phyloP scores from a whole-genome alignment of 2,113 vertebrate genomes.

The Mesembrinibis cayennensis region DNA sequence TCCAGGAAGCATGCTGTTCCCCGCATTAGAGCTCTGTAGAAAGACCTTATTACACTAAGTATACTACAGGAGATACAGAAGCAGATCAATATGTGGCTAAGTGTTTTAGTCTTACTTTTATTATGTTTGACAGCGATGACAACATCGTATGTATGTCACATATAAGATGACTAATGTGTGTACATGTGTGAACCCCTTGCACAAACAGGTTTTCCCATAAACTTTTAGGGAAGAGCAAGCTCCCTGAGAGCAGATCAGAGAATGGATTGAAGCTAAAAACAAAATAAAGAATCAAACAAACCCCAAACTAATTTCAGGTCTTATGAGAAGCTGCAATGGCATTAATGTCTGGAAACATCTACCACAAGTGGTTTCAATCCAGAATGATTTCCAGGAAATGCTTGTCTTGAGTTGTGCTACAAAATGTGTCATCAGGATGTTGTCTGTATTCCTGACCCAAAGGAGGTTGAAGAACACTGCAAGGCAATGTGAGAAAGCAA shows the following conservation, averaged over 20 bases:
- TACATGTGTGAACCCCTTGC: background rate
- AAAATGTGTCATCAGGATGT: slow-evolving; percentile 36
- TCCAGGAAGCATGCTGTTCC: slow-evolving; percentile 43
- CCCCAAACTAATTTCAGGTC: slow-evolving; percentile 2
- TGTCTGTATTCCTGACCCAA: background rate
- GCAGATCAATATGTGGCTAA: slow-evolving; percentile 60
- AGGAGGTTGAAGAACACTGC: background rate
- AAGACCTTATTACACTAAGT: background rate
- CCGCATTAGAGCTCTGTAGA: background rate
- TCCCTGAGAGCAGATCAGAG: slow-evolving; percentile 36
- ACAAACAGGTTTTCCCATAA: slow-evolving; percentile 34
- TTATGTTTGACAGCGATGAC: slow-evolving; percentile 63
- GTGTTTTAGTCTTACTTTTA: slow-evolving; percentile 65
- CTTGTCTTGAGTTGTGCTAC: background rate
- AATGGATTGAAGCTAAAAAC: background rate
- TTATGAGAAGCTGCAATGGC: background rate
- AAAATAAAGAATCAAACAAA: background rate
- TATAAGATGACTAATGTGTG: slow-evolving; percentile 52
- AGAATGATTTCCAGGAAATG: slow-evolving; percentile 1
- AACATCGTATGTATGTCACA: slow-evolving; percentile 10
- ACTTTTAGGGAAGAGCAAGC: slow-evolving; percentile 13
- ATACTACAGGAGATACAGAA: slow-evolving; percentile 23
- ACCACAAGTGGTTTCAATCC: background rate
- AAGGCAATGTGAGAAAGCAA: background rate
- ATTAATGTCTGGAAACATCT: slow-evolving; percentile 23